Conservation (phyloP, 2,888 invertebrate species). For the Gortyna flavago region DNA sequence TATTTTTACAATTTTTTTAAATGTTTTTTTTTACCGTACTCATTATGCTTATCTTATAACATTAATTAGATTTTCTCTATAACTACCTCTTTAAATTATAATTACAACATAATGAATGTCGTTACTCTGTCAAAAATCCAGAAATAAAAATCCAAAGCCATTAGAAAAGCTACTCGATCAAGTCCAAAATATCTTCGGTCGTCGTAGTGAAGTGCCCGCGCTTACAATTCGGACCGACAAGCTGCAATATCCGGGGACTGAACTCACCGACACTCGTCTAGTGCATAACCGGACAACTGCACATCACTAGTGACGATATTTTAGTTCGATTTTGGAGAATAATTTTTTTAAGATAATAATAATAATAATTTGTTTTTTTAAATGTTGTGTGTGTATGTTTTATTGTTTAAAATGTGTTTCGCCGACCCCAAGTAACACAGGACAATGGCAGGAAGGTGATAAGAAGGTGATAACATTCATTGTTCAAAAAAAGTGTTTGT, state of each 20-base stretch:
- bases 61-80: background rate
- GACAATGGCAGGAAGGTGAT: too few relatives aligned
- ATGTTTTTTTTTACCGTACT: background rate
- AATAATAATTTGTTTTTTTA: background rate
- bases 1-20: background rate
- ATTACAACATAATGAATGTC: background rate
- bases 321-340: background rate
- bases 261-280: slow-evolving; percentile 48
- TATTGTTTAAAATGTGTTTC: background rate
- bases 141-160: slow-evolving; percentile 14
- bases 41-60: background rate
- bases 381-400: background rate
- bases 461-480: too few relatives aligned
- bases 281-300: slow-evolving; percentile 31
- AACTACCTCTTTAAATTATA: background rate
- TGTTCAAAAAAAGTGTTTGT: background rate
- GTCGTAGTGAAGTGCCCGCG: slow-evolving; percentile 41
- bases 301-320: background rate
- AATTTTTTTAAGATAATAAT: too few relatives aligned
- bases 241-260: slow-evolving; percentile 70
- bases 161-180: slow-evolving; percentile 62
- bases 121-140: background rate
- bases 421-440: too few relatives aligned
- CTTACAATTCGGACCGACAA: slow-evolving; percentile 65
- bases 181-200: slow-evolving; percentile 53